Evolutionary conservation across 2,888 invertebrate genomes (phyloP).

Genomic region (Rhimphoctona megacephalus): DNA sequence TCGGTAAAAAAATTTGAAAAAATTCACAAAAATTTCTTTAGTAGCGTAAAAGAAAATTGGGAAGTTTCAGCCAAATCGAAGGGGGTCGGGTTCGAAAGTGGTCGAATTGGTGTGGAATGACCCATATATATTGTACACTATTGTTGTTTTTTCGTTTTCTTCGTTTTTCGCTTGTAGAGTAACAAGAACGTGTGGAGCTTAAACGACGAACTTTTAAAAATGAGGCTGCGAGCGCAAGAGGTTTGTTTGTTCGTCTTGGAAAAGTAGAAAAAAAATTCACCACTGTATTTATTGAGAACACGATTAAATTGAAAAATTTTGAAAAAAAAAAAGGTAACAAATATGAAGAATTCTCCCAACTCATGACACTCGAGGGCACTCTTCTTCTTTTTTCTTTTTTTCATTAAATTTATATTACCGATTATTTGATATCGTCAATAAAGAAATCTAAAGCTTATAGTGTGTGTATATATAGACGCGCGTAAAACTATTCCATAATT

Average conservation of each 20-base stretch:
- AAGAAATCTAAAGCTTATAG: constrained; percentile 32
- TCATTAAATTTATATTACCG: constrained; percentile 32
- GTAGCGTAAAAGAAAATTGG: too few relatives aligned
- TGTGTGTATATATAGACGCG: background rate
- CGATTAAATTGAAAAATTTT: background rate
- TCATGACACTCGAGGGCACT: constrained; percentile 14
- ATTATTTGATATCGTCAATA: constrained; percentile 38
- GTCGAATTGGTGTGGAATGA: too few relatives aligned
- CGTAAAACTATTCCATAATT: background rate
- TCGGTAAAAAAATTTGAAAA: too few relatives aligned
- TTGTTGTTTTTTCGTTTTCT: background rate
- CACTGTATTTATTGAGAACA: constrained; percentile 48
- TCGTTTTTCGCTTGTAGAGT: background rate
- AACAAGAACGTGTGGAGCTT: constrained; percentile 47
- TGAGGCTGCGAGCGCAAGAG: constrained; percentile 20
- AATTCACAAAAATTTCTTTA: too few relatives aligned
- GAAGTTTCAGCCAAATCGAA: too few relatives aligned
- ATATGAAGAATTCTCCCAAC: background rate
- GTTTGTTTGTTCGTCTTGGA: background rate
- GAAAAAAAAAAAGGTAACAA: background rate
- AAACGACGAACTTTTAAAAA: constrained; percentile 16
- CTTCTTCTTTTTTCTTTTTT: background rate
- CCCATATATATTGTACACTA: too few relatives aligned
- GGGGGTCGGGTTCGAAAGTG: too few relatives aligned
- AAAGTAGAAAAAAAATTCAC: constrained; percentile 18